Conservation (phyloP, 2,797 vertebrate species). For the Molossus alvarezi region DNA sequence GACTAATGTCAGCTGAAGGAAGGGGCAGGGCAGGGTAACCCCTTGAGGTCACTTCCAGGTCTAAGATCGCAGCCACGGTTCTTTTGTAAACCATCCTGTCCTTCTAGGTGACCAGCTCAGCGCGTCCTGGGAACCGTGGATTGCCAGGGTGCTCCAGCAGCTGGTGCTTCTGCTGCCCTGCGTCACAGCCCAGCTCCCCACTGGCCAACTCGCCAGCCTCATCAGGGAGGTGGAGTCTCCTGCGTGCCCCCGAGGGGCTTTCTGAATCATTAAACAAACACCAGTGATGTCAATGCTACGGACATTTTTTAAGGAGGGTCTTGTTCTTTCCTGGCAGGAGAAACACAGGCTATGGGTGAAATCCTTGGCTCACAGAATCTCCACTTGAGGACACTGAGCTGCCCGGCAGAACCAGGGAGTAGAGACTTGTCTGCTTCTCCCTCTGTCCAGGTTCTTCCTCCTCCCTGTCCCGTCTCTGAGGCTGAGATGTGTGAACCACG, state of each 20-base stretch:
- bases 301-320: background rate
- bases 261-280: slow-evolving; percentile 43
- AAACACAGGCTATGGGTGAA: background rate
- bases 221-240: background rate
- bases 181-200: accelerated
- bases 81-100: background rate
- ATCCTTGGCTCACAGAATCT: background rate
- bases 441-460: background rate
- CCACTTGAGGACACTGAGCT: background rate
- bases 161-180: background rate
- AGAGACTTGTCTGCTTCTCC: background rate
- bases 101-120: background rate
- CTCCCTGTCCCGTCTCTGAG: background rate
- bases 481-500: background rate
- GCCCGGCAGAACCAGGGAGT: background rate
- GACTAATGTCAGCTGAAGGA: background rate
- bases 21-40: background rate
- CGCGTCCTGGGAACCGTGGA: background rate
- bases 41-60: background rate
- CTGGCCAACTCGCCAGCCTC: background rate
- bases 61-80: background rate
- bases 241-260: accelerated
- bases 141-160: too few relatives aligned
- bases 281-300: too few relatives aligned
- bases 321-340: background rate